phyloP scores from a whole-genome alignment of 2,797 vertebrate genomes.

The Falco cherrug region DNA sequence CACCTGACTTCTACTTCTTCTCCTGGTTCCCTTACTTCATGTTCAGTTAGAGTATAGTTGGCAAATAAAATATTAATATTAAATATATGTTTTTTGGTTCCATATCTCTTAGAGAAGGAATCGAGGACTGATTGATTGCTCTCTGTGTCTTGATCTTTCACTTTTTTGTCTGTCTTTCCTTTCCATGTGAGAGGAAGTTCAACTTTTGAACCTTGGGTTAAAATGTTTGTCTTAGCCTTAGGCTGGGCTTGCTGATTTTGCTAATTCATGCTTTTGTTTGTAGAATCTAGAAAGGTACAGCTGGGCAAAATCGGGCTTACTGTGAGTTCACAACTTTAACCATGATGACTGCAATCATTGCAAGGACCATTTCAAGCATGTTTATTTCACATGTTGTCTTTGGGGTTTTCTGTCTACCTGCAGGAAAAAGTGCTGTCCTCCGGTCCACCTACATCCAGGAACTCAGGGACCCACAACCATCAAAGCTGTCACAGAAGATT shows the following conservation, averaged over 20 bases:
- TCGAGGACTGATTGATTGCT: background rate
- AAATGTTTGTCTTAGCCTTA: background rate
- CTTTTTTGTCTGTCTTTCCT: background rate
- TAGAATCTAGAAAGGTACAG: background rate
- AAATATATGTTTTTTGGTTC: background rate
- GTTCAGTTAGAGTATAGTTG: background rate
- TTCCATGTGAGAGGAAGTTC: background rate
- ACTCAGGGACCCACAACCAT: background rate
- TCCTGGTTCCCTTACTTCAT: background rate
- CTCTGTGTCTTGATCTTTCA: background rate
- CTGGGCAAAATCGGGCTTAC: background rate
- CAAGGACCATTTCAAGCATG: background rate
- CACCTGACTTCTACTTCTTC: background rate
- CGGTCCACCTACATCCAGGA: background rate
- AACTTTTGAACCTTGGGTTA: background rate
- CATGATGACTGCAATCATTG: background rate
- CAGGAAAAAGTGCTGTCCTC: background rate
- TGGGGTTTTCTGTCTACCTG: background rate
- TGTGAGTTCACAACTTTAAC: background rate
- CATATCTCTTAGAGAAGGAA: background rate
- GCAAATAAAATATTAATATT: background rate
- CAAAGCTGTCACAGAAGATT: constrained; percentile 22
- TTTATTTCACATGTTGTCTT: background rate
- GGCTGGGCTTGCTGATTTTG: background rate
- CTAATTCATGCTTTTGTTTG: background rate